phyloP scores from a whole-genome alignment of 2,113 vertebrate genomes.

The Benitochromis conjunctus region DNA sequence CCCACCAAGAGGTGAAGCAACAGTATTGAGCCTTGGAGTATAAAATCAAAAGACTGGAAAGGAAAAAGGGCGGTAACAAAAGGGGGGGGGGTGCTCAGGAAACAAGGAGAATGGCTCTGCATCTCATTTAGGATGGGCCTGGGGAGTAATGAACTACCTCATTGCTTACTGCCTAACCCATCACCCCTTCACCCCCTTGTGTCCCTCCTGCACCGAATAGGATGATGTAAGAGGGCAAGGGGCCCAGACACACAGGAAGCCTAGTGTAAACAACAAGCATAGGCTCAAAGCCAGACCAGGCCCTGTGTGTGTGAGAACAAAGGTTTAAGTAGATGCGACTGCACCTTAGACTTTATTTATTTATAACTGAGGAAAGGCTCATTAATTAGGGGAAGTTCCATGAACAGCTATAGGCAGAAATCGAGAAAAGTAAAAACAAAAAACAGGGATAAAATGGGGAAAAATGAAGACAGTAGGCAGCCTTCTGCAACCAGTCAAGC shows the following conservation, averaged over 20 bases:
- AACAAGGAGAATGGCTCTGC: slow-evolving; percentile 47
- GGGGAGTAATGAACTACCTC: slow-evolving; percentile 70
- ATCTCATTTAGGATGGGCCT: slow-evolving; percentile 62
- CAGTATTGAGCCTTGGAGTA: not conserved
- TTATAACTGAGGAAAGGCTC: not conserved
- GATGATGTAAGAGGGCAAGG: slow-evolving; percentile 68
- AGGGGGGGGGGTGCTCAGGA: not conserved
- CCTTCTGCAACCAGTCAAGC: not conserved
- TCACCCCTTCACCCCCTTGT: slow-evolving; percentile 35
- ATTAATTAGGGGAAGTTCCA: not conserved
- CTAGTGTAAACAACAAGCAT: slow-evolving; percentile 70
- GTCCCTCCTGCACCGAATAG: slow-evolving; percentile 58
- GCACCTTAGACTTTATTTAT: not conserved
- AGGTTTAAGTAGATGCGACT: slow-evolving; percentile 12
- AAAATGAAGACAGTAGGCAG: not conserved
- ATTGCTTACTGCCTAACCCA: slow-evolving; percentile 48
- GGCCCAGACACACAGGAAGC: slow-evolving; percentile 71
- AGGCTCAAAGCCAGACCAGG: slow-evolving; percentile 20
- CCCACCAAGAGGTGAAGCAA: slow-evolving; percentile 31
- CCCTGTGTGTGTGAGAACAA: slow-evolving; percentile 23
- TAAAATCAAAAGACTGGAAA: slow-evolving; percentile 51
- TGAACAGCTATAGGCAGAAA: not conserved
- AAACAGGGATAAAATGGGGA: not conserved
- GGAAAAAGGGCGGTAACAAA: slow-evolving; percentile 15
- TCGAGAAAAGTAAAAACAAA: not conserved